Evolutionary conservation across 2,888 invertebrate genomes (phyloP).

Genomic region (Alloscopus bannaensis): DNA sequence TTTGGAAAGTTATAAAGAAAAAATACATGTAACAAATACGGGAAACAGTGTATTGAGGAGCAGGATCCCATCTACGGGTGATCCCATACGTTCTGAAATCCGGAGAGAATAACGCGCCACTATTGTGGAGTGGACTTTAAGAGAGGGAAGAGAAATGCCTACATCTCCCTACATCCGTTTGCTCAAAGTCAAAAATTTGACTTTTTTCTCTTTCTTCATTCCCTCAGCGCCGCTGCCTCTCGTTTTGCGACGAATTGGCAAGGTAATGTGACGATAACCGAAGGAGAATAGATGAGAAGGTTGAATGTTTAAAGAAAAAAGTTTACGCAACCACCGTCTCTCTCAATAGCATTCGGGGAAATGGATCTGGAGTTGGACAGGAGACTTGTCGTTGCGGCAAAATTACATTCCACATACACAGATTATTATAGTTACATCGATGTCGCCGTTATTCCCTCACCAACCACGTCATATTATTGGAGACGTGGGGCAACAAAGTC

Average conservation of each 20-base stretch:
- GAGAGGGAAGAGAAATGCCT: conserved; percentile 25
- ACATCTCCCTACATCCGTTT: neutral
- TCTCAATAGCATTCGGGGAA: conserved; percentile 36
- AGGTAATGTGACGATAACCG: conserved; percentile 10
- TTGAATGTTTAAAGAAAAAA: neutral
- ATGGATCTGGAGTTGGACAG: conserved; percentile 40
- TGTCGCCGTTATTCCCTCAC: no score
- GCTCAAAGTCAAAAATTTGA: conserved; percentile 16
- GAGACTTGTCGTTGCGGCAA: no score
- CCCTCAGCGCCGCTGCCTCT: neutral
- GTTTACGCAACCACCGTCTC: conserved; percentile 42
- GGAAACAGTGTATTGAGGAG: conserved; percentile 5
- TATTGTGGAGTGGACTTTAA: conserved; percentile 40
- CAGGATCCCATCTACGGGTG: neutral
- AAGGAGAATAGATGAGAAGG: neutral
- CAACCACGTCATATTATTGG: no score
- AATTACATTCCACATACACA: no score
- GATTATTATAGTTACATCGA: no score
- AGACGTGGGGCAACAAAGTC: no score
- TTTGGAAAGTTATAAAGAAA: no score
- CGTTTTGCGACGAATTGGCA: neutral
- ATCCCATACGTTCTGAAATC: conserved; percentile 20
- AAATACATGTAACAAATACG: no score
- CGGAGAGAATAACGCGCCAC: conserved; percentile 30
- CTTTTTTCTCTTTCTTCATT: neutral